phyloP scores from a whole-genome alignment of 2,797 vertebrate species.

The Salarias fasciatus region DNA sequence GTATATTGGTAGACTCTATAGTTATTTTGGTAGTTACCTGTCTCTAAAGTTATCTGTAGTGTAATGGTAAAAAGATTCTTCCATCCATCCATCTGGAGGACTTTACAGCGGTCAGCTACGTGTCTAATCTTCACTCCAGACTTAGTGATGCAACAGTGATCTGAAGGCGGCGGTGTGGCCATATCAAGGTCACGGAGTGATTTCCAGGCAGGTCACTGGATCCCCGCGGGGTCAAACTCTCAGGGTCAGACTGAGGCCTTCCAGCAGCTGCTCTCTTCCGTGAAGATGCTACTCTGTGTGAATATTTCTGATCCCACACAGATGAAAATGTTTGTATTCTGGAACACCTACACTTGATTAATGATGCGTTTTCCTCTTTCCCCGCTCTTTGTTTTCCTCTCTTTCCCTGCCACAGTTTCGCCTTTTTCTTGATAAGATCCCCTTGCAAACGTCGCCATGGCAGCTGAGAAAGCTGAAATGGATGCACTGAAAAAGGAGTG shows the following conservation, averaged over 20 bases:
- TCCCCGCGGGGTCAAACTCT: slow-evolving; percentile 1
- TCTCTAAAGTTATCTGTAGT: too few species aligned
- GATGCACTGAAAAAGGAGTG: slow-evolving; percentile 94
- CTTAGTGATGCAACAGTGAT: slow-evolving; percentile 25
- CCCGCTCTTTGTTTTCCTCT: neutral
- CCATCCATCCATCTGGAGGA: too few species aligned
- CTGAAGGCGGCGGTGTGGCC: slow-evolving; percentile 13
- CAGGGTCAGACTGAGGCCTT: neutral
- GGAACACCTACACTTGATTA: too few species aligned
- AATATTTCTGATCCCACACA: too few species aligned
- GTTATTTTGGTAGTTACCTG: too few species aligned
- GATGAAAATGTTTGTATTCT: too few species aligned
- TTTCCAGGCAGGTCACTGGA: neutral
- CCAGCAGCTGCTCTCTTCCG: too few species aligned
- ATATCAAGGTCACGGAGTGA: slow-evolving; percentile 25
- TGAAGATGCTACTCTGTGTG: too few species aligned
- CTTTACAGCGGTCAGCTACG: slow-evolving; percentile 14
- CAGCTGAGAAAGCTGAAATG: slow-evolving; percentile 88
- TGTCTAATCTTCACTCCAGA: too few species aligned
- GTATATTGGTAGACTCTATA: too few species aligned
- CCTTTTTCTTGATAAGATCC: slow-evolving; percentile 54
- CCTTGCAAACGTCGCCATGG: slow-evolving; percentile 72
- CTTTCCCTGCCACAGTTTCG: slow-evolving; percentile 22
- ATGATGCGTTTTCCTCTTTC: too few species aligned
- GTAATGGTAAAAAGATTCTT: too few species aligned